These are phyloP conservation scores for Kryptopterus vitreolus DNA, from an alignment of 2,797 vertebrate species.

Conservation along the genomic window DNA sequence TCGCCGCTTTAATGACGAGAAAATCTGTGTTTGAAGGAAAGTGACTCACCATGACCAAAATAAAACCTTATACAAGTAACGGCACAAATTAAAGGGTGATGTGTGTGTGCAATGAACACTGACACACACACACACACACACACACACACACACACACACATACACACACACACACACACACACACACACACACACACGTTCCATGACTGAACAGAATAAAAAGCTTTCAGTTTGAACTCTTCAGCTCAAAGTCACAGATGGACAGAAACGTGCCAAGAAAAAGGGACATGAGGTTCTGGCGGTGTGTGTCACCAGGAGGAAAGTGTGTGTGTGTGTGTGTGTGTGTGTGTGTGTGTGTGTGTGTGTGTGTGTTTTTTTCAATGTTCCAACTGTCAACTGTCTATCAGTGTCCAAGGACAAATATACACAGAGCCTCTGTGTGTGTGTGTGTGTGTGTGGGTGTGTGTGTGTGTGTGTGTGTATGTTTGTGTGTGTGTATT, in stretches of 20 bases:
- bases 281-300: constrained; percentile 50
- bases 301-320: constrained; percentile 52
- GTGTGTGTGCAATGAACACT: not conserved
- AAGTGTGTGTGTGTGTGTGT: constrained; percentile 34
- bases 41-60: not conserved
- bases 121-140: not conserved
- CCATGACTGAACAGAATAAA: constrained; percentile 2
- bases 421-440: constrained; percentile 24
- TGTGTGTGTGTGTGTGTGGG: not conserved
- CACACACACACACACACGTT: not conserved
- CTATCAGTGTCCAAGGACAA: constrained; percentile 70
- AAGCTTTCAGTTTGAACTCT: not conserved
- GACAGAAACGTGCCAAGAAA: constrained; percentile 40
- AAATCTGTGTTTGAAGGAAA: not conserved
- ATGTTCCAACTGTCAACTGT: constrained; percentile 70
- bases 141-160: not conserved
- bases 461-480: not conserved
- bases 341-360: not conserved
- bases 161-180: not conserved
- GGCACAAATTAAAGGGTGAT: not conserved
- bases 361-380: not conserved
- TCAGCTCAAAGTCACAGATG: not conserved
- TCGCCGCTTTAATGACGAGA: not conserved
- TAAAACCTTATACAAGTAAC: not conserved
- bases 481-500: not conserved